Evolutionary conservation across 1,140 invertebrate genomes (phyloP).

Genomic region (Drosophila auraria): DNA sequence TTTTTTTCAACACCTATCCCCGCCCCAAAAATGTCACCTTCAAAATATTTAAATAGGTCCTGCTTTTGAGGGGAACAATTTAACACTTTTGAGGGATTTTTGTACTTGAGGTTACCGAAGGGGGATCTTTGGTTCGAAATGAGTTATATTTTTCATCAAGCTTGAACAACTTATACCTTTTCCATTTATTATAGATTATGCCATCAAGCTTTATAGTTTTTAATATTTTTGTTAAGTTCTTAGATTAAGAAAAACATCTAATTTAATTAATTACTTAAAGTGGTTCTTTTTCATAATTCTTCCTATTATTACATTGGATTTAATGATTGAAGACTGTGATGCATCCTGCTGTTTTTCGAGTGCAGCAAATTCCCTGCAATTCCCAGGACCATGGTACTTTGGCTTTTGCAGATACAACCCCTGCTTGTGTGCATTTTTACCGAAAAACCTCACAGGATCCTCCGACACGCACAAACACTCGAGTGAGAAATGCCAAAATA

Average conservation of each 20-base stretch:
- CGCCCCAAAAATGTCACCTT: background rate
- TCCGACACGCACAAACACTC: slow-evolving; percentile 60
- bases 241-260: background rate
- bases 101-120: background rate
- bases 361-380: slow-evolving; percentile 7
- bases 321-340: background rate
- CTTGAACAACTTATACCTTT: too few species aligned
- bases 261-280: background rate
- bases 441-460: slow-evolving; percentile 31
- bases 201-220: background rate
- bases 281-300: background rate
- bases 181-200: too few species aligned
- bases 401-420: slow-evolving; percentile 41
- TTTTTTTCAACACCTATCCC: slow-evolving; percentile 16
- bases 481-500: slow-evolving; percentile 72
- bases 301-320: background rate
- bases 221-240: background rate
- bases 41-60: slow-evolving; percentile 22
- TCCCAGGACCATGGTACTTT: background rate
- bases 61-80: background rate
- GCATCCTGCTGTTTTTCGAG: slow-evolving; percentile 6
- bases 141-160: too few species aligned
- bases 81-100: background rate
- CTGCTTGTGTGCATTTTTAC: slow-evolving; percentile 17
- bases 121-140: background rate